A percentile compares a stretch with the other conserved stretches of the same genome.
These are phyloP conservation scores for Acanthurus tractus DNA, from an alignment of 2,797 vertebrate species.

Conservation along the genomic window DNA sequence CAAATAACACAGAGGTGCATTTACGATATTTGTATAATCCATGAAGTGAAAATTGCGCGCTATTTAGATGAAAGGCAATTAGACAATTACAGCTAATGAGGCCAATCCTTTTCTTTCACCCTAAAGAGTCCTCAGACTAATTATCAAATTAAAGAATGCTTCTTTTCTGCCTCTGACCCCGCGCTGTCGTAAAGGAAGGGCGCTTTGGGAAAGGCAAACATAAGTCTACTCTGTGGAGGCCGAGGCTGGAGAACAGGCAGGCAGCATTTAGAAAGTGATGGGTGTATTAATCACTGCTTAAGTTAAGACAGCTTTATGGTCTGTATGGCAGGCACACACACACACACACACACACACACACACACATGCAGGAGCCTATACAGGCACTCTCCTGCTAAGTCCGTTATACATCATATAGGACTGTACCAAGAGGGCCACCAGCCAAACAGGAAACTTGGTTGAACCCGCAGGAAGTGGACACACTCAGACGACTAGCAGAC, in stretches of 20 bases:
- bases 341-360: constrained; percentile 39
- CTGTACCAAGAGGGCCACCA: constrained; percentile 47
- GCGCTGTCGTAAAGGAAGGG: constrained; percentile 72
- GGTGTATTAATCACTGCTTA: constrained; percentile 89
- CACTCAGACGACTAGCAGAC: constrained; percentile 65
- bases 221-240: constrained; percentile 79
- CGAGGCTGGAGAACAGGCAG: constrained; percentile 76
- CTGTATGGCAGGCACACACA: constrained; percentile 62
- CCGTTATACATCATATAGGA: constrained; percentile 48
- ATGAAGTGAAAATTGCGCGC: constrained; percentile 83
- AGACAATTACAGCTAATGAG: constrained; percentile 90
- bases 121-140: constrained; percentile 84
- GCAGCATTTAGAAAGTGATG: constrained; percentile 88
- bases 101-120: constrained; percentile 87
- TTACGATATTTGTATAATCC: constrained; percentile 86
- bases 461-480: constrained; percentile 75
- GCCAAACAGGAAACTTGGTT: constrained; percentile 70
- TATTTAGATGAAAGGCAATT: constrained; percentile 89
- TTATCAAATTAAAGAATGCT: constrained; percentile 90
- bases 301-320: constrained; percentile 86
- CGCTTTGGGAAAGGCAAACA: constrained; percentile 85
- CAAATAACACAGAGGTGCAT: constrained; percentile 83
- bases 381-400: constrained; percentile 61
- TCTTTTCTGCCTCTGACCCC: constrained; percentile 80
- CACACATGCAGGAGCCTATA: constrained; percentile 39